phyloP scores from a whole-genome alignment of 1,140 invertebrate species.

The Helicoverpa armigera region DNA sequence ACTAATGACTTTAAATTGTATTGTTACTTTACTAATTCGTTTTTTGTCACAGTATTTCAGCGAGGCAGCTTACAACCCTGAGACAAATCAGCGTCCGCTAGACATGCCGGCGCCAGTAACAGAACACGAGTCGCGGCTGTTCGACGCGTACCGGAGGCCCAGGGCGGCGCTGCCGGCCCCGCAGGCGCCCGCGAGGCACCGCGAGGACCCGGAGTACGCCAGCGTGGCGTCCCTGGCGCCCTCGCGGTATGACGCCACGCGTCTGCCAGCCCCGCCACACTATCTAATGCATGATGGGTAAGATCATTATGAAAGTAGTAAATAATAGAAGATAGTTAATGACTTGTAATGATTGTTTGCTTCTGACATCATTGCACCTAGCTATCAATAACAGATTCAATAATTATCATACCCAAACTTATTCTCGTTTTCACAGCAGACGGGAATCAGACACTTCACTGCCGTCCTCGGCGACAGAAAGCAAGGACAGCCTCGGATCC shows the following conservation, averaged over 20 bases:
- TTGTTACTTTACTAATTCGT: conserved; percentile 10
- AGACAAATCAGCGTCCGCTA: conserved; percentile 90
- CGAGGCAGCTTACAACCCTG: conserved; percentile 94
- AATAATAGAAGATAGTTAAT: background rate
- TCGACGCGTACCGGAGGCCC: conserved; percentile 79
- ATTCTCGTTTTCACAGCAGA: conserved; percentile 69
- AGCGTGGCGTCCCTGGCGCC: conserved; percentile 76
- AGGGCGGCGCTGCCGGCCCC: conserved; percentile 74
- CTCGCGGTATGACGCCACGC: conserved; percentile 67
- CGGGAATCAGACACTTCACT: conserved; percentile 88
- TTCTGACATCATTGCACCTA: background rate
- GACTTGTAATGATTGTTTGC: background rate
- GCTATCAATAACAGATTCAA: too few relatives aligned
- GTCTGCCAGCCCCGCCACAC: conserved; percentile 67
- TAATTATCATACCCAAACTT: background rate
- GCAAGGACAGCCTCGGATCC: conserved; percentile 89
- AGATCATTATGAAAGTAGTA: conserved; percentile 32
- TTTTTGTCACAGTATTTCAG: conserved; percentile 91
- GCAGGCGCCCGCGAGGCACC: conserved; percentile 65
- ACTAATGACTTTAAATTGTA: background rate
- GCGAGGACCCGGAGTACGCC: conserved; percentile 82
- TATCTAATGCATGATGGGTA: conserved; percentile 82
- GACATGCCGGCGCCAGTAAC: conserved; percentile 68
- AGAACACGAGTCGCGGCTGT: conserved; percentile 79
- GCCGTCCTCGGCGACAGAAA: conserved; percentile 87